Percentiles rank a stretch among this genome's conserved stretches.
These are phyloP conservation scores for Muscidifurax raptorellus DNA, from an alignment of 1,140 invertebrate species.

Conservation along the genomic window DNA sequence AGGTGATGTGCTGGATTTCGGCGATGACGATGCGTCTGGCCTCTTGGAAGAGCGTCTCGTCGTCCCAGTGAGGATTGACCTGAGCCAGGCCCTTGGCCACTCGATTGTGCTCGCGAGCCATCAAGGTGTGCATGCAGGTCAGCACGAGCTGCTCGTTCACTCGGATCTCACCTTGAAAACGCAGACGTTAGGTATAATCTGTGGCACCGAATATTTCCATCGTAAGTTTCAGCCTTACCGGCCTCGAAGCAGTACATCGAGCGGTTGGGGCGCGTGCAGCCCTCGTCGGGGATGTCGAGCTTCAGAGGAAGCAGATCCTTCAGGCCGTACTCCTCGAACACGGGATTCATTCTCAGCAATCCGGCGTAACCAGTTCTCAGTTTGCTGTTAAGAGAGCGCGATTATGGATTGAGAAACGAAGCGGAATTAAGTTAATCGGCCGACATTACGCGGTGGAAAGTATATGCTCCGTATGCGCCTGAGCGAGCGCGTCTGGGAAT, in stretches of 20 bases:
- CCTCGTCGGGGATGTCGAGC: constrained; percentile 92
- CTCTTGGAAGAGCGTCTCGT: constrained; percentile 96
- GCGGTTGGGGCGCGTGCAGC: constrained; percentile 91
- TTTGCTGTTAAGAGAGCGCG: constrained; percentile 76
- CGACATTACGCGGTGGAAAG: too few species aligned
- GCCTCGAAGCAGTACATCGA: constrained; percentile 95
- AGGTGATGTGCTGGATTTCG: constrained; percentile 94
- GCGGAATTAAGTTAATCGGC: neutral
- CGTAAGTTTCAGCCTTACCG: constrained; percentile 74
- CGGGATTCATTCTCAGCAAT: constrained; percentile 89
- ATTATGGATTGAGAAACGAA: constrained; percentile 14
- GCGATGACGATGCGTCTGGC: constrained; percentile 91
- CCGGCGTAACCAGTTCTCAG: constrained; percentile 87
- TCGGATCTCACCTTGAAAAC: constrained; percentile 87
- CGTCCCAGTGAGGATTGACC: constrained; percentile 96
- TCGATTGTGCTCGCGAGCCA: constrained; percentile 92
- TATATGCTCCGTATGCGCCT: too few species aligned
- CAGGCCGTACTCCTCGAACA: constrained; percentile 89
- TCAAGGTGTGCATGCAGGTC: constrained; percentile 92
- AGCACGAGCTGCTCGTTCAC: constrained; percentile 95
- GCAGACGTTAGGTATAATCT: neutral
- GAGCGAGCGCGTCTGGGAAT: neutral
- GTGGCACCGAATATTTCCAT: neutral
- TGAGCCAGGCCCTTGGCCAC: constrained; percentile 84
- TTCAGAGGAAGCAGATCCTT: constrained; percentile 94